Evolutionary conservation across 2,113 vertebrate genomes (phyloP).

Genomic region (Gymnogyps californianus): DNA sequence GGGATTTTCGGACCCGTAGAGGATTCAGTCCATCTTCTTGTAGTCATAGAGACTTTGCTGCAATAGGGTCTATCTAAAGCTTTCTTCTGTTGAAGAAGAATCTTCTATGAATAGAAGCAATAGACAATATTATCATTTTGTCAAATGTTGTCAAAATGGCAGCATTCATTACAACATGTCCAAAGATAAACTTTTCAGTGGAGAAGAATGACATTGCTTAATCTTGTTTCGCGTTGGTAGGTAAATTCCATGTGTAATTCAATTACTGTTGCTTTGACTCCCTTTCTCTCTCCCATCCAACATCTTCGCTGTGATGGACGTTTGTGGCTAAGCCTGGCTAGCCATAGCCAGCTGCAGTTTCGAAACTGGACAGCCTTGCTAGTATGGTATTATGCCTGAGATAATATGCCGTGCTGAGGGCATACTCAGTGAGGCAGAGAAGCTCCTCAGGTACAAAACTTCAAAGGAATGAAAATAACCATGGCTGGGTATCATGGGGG

Average conservation of each 20-base stretch:
- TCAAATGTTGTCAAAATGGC: neutral
- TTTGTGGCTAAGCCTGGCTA: neutral
- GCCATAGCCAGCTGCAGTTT: neutral
- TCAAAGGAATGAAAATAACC: neutral
- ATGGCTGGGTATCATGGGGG: neutral
- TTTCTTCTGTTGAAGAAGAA: neutral
- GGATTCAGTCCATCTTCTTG: neutral
- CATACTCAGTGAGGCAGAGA: neutral
- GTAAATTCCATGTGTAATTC: neutral
- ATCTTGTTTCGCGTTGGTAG: neutral
- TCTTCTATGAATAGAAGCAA: neutral
- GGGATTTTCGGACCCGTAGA: rapidly evolving
- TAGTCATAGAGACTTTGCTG: neutral
- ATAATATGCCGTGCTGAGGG: neutral
- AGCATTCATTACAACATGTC: neutral
- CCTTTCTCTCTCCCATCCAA: neutral
- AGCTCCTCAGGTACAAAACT: neutral
- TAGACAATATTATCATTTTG: neutral
- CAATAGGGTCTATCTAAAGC: neutral
- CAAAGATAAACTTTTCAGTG: neutral
- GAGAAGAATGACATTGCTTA: neutral
- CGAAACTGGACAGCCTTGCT: neutral
- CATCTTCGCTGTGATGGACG: neutral
- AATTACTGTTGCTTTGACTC: neutral
- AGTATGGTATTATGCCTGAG: neutral